phyloP scores from a whole-genome alignment of 2,888 invertebrate species.

The Frankliniella intonsa region DNA sequence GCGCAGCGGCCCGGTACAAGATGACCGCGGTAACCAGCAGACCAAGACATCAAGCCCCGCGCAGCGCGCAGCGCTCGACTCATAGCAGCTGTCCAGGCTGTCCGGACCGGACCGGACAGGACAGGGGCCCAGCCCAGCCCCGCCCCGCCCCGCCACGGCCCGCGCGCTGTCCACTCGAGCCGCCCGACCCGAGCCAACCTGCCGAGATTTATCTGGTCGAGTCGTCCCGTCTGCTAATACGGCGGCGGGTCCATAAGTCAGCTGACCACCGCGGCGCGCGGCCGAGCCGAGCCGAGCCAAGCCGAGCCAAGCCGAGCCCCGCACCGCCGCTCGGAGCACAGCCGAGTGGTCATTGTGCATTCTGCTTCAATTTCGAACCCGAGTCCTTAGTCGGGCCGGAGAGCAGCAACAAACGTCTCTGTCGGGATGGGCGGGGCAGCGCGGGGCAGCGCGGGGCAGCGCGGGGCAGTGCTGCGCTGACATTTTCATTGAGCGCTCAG shows the following conservation, averaged over 20 bases:
- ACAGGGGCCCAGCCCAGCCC: not conserved
- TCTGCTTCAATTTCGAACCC: constrained; percentile 5
- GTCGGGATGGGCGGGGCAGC: not conserved
- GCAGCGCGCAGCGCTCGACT: not conserved
- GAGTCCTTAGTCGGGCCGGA: not conserved
- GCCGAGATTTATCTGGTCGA: constrained; percentile 16
- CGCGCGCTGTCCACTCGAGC: not conserved
- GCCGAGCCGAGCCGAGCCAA: not conserved
- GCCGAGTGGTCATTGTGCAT: not conserved
- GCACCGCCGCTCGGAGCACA: not conserved
- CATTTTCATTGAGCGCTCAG: constrained; percentile 1
- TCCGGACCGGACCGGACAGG: not conserved
- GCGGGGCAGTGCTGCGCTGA: not conserved
- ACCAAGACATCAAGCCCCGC: no score
- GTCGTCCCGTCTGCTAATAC: not conserved
- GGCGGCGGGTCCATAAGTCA: constrained; percentile 8
- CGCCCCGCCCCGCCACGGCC: not conserved
- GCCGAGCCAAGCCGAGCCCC: not conserved
- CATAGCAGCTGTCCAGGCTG: not conserved
- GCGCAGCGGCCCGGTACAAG: no score
- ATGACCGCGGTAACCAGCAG: no score
- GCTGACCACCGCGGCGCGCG: not conserved
- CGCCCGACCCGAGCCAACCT: not conserved
- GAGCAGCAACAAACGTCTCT: not conserved
- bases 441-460: not conserved